Evolutionary conservation across 1,140 invertebrate species (phyloP).

Genomic region (Neoseiulus cucumeris): DNA sequence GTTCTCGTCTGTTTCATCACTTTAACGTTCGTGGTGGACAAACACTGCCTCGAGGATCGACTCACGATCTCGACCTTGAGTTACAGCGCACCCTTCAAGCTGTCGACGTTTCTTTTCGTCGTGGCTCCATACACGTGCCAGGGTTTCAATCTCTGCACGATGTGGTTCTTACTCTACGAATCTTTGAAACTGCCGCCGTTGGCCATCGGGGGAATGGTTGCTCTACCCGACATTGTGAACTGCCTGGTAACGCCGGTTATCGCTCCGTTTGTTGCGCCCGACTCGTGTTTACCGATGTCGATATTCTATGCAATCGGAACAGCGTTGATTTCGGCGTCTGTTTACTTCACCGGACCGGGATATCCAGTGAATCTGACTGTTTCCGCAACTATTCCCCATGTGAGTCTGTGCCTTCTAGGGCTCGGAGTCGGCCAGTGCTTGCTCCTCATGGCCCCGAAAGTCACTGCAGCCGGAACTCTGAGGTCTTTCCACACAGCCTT

Average conservation of each 20-base stretch:
- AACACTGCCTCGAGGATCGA: not conserved
- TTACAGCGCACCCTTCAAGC: not conserved
- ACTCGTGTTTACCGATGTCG: not conserved
- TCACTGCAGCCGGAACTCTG: not conserved
- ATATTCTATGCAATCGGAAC: not conserved
- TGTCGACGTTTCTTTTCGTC: not conserved
- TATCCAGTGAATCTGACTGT: not conserved
- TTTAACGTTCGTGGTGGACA: not conserved
- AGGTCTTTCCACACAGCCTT: not conserved
- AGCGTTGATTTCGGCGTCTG: not conserved
- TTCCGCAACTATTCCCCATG: not conserved
- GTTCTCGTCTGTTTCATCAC: not conserved
- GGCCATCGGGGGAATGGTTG: not conserved
- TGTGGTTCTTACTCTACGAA: not conserved
- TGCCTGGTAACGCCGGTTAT: not conserved
- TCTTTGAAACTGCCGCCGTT: not conserved
- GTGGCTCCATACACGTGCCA: not conserved
- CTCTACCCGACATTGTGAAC: not conserved
- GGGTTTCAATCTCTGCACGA: not conserved
- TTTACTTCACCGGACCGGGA: not conserved
- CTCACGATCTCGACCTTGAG: not conserved
- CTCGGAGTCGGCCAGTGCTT: not conserved
- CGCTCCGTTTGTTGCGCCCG: not conserved
- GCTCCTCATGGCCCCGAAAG: not conserved
- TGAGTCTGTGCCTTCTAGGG: not conserved